Base-by-base conservation (phyloP, 2,797 vertebrate species). In the Sebastes cheni region DNA sequence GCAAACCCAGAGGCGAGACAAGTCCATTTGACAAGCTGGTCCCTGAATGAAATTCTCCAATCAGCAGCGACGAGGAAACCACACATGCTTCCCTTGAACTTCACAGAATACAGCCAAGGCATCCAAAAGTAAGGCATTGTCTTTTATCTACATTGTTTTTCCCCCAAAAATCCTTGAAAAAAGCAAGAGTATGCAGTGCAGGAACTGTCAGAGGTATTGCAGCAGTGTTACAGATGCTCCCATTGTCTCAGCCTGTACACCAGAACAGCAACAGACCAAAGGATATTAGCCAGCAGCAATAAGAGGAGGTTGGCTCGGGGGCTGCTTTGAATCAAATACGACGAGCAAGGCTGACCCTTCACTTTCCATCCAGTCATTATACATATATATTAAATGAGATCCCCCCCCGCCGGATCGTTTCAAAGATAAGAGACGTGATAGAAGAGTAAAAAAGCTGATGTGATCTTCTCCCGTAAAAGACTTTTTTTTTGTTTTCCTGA, bases 251-350 rank as follows among this genome's bases (percentile, higher is more conserved):
- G 61, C 23, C 16, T 32, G 23, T 65, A 2, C 1, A 70, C 30
- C 52, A 12, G 25, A 67, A 42, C 25, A 83, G 39, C 42, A 75
- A 7, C 71, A 66, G 22, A 77, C 77, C 36, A 58, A 67, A 76
- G 76, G 79, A 86, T 77, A 83, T 90, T 80, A 86, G 75, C 20
- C 74, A 27, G 25, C 8, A 20, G 20, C 32, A 77, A 86, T 77
- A 73, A 78, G 74, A 85, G 30, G 55, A 81, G 71, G 75, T 83
- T 22, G 59, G 56, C 66, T 80, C 62, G 4, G 27, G 25, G 27
- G 29, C 36, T 25, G 34, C 79, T 83, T 72, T 75, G 75, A 86
- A 77, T 88, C 72, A 70, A 50, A 81, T 61, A 61, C 10, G 13
- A 29, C 55, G 0, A 30, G 69, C 73, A 8, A 61, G 50, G 1